These are phyloP conservation scores for Gavia stellata DNA, from an alignment of 2,113 vertebrate genomes.

Conservation along the genomic window DNA sequence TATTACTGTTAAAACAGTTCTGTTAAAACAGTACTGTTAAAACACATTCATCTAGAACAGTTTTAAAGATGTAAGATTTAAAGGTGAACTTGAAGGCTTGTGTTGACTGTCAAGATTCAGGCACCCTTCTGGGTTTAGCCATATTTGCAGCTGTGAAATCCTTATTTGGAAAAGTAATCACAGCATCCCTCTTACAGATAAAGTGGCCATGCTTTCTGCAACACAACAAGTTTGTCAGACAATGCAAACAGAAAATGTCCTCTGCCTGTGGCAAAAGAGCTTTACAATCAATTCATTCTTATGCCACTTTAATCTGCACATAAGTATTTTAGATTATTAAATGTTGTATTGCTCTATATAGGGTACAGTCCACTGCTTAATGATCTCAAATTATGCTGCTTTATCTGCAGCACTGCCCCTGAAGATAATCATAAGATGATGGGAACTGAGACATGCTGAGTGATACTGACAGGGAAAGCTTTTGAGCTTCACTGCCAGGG, in stretches of 20 bases:
- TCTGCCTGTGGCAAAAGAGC: background rate
- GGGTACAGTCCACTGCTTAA: background rate
- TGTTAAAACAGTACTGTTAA: background rate
- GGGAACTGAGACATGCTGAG: rapidly evolving
- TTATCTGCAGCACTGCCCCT: background rate
- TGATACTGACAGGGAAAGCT: rapidly evolving
- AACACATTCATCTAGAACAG: background rate
- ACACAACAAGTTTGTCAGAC: background rate
- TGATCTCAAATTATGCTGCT: background rate
- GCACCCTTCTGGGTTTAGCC: background rate
- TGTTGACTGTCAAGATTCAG: background rate
- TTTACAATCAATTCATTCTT: background rate
- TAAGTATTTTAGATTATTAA: background rate
- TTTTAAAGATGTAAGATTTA: background rate
- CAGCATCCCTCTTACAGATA: background rate
- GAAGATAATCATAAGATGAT: background rate
- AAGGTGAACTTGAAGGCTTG: background rate
- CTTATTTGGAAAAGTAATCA: background rate
- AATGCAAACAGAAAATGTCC: rapidly evolving
- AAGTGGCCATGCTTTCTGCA: background rate
- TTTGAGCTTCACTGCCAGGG: background rate
- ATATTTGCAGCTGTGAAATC: background rate
- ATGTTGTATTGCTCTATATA: background rate
- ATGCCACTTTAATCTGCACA: background rate
- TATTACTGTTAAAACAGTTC: background rate